Evolutionary conservation across 2,888 invertebrate species (phyloP), one percentile per base, ranked within the genome.

Genomic region (Strigamia crassipes): DNA sequence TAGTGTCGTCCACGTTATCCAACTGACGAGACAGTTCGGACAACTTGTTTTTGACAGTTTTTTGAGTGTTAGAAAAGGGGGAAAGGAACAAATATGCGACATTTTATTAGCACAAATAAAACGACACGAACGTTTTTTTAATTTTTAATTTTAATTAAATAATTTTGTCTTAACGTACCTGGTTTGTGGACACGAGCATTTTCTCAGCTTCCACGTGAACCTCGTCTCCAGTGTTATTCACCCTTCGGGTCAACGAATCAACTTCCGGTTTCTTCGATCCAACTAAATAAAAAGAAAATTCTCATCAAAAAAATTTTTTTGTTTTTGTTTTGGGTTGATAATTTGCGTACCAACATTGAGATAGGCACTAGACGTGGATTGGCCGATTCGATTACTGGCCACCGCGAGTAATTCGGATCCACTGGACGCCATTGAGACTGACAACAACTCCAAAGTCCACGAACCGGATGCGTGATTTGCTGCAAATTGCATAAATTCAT

Each of bases 381-480:
- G 66, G 5, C 84, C 84, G n/a, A 81, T 8, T 56, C 81, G 73
- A 31, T 84, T 84, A 13, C 42, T 81, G 15, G 83, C 84, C 15
- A 83, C 42, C 1, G 81, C 83, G n/a, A 41, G 23, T 66, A 66
- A 66, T 15, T 66, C 66, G 3, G 66, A 66, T 23, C 66, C 66
- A 27, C 66, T 66, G 66, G 66, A 66, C 23, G 15, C 23, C 66
- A 66, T 23, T 13, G 66, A 34, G 21, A 51, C 77, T 9, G 27
- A 31, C 0, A 77, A 31, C 15, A 66, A 66, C 31, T 66, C 66
- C 66, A 66, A 9, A 23, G 66, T 66, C 83, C 83, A 79, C 84
- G 82, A 15, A 85, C 84, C 83, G 82, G 82, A 61, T 84, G 83
- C 82, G 85, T 85, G 85, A 80, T 31, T 82, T 81, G 56, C 41